These are phyloP conservation scores for Cavia porcellus DNA, from an alignment of 2,113 vertebrate genomes.

Conservation along the genomic window DNA sequence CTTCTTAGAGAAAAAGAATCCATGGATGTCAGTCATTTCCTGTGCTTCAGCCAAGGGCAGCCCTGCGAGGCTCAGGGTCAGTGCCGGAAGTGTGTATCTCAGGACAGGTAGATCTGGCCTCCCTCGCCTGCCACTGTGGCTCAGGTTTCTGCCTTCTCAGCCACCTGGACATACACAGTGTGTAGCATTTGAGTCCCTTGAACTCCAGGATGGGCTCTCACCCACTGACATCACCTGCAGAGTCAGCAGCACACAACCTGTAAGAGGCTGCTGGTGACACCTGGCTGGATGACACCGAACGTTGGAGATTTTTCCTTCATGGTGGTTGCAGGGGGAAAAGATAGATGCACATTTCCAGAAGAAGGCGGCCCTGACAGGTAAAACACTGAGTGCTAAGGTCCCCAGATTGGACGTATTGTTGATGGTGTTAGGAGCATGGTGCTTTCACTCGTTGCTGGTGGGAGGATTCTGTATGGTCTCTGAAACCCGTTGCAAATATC, in stretches of 20 bases:
- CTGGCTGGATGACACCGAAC: background rate
- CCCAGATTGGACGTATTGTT: background rate
- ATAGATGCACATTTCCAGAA: background rate
- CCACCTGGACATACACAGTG: background rate
- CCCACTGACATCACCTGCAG: background rate
- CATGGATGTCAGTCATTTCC: background rate
- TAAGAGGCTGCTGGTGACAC: background rate
- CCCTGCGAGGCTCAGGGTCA: background rate
- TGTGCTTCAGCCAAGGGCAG: too few species aligned
- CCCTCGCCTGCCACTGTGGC: background rate
- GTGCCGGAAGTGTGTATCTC: accelerated
- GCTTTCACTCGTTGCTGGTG: background rate
- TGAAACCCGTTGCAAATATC: background rate
- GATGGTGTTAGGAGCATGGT: background rate
- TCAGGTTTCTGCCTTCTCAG: background rate
- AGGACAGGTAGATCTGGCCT: background rate
- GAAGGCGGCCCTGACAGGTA: background rate
- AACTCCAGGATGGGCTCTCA: background rate
- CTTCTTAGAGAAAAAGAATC: background rate
- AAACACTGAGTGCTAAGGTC: background rate
- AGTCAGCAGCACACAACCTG: accelerated
- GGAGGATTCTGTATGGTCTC: background rate
- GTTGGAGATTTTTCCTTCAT: too few species aligned
- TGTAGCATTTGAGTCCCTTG: background rate
- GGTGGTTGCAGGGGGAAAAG: background rate